Conservation (phyloP, 2,113 vertebrate species). For the Corvus hawaiiensis region DNA sequence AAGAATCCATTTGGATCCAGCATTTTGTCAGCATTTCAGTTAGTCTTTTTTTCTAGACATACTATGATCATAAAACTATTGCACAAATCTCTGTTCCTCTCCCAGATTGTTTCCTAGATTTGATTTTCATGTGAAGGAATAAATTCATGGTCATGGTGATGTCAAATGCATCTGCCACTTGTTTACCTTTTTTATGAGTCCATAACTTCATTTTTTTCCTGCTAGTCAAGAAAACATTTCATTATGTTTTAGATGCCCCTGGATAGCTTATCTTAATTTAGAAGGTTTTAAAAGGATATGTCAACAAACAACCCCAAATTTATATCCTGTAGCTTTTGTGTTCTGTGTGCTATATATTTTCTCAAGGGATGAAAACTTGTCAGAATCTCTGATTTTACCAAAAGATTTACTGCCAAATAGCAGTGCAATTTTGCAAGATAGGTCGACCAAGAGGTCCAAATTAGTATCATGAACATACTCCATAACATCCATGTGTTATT, state of each 20-base stretch:
- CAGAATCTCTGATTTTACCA: neutral
- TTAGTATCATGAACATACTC: neutral
- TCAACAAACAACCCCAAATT: neutral
- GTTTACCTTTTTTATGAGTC: neutral
- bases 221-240: neutral
- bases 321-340: neutral
- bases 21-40: neutral
- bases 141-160: neutral
- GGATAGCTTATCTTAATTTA: conserved; percentile 1
- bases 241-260: neutral
- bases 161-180: neutral
- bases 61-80: neutral
- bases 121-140: neutral
- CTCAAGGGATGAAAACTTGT: conserved; percentile 21
- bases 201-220: neutral
- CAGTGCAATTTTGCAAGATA: neutral
- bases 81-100: neutral
- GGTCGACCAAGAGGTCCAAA: neutral
- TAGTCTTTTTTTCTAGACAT: neutral
- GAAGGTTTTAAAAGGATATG: neutral
- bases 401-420: neutral
- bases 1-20: neutral
- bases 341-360: neutral
- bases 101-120: neutral
- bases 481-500: neutral